phyloP scores from a whole-genome alignment of 2,113 vertebrate species.

The Nerophis lumbriciformis region DNA sequence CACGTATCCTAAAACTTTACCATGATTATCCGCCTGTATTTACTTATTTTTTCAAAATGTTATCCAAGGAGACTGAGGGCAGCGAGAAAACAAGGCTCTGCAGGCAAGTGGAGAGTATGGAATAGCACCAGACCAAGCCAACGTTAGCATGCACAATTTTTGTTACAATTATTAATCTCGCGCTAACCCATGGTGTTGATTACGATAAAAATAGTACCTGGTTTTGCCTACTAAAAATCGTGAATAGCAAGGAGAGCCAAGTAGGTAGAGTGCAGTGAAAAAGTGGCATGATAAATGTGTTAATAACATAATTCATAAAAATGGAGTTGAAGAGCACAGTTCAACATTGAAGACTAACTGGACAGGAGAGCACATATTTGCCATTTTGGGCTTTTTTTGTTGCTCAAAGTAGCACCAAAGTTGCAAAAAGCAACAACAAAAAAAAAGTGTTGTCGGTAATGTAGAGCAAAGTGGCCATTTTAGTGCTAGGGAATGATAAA shows the following conservation, averaged over 20 bases:
- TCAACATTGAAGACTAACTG: slow-evolving; percentile 7
- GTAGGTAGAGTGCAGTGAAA: not conserved
- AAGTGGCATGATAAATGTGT: not conserved
- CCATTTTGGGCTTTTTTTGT: slow-evolving; percentile 8
- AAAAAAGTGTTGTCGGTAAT: slow-evolving; percentile 5
- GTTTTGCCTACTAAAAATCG: not conserved
- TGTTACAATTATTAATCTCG: too few species aligned
- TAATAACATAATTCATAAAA: not conserved
- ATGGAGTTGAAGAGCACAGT: not conserved
- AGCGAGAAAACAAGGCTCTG: too few species aligned
- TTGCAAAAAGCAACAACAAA: not conserved
- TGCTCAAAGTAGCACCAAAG: slow-evolving; percentile 10
- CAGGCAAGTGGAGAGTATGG: too few species aligned
- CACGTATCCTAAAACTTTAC: too few species aligned
- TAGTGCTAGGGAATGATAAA: slow-evolving; percentile 1
- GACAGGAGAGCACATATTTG: slow-evolving; percentile 6
- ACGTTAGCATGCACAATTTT: too few species aligned
- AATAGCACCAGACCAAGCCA: too few species aligned
- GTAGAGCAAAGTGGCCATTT: slow-evolving; percentile 14
- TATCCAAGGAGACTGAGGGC: too few species aligned
- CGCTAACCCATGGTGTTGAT: too few species aligned
- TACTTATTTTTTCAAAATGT: too few species aligned
- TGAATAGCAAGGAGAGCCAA: not conserved
- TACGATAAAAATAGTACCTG: not conserved
- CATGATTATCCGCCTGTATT: too few species aligned